Evolutionary conservation across 2,113 vertebrate species (phyloP).

Genomic region (Microcebus ravelobensis): DNA sequence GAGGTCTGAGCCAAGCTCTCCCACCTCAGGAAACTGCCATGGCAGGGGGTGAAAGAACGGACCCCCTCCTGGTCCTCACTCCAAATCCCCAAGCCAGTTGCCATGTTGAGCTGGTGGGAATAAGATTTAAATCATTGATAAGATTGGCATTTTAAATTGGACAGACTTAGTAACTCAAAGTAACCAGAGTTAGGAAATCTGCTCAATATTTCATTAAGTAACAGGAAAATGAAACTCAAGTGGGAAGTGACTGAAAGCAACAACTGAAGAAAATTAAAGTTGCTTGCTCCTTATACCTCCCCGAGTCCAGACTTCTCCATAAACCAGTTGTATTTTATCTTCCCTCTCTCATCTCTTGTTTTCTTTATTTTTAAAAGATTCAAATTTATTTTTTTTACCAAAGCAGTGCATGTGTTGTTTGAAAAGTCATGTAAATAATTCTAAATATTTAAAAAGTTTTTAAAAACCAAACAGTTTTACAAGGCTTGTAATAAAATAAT

Average conservation of each 20-base stretch:
- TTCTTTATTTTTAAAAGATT: not conserved
- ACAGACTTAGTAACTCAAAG: not conserved
- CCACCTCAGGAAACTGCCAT: not conserved
- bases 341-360: not conserved
- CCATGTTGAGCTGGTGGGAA: not conserved
- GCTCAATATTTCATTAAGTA: constrained; percentile 13
- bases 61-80: not conserved
- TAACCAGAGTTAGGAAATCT: constrained; percentile 28
- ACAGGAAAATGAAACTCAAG: constrained; percentile 10
- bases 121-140: not conserved
- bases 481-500: not conserved
- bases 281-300: not conserved
- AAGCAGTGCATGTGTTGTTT: not conserved
- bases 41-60: not conserved
- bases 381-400: not conserved
- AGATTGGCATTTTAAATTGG: not conserved
- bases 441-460: not conserved
- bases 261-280: constrained; percentile 1
- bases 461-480: not conserved
- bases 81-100: not conserved
- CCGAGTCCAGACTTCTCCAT: not conserved
- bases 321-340: not conserved
- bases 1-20: not conserved
- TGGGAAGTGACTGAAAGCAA: not conserved
- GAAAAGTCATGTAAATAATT: not conserved